Evolutionary conservation across 2,797 vertebrate species (phyloP), one percentile per base, ranked within the genome.

Genomic region (Liparis tanakae): DNA sequence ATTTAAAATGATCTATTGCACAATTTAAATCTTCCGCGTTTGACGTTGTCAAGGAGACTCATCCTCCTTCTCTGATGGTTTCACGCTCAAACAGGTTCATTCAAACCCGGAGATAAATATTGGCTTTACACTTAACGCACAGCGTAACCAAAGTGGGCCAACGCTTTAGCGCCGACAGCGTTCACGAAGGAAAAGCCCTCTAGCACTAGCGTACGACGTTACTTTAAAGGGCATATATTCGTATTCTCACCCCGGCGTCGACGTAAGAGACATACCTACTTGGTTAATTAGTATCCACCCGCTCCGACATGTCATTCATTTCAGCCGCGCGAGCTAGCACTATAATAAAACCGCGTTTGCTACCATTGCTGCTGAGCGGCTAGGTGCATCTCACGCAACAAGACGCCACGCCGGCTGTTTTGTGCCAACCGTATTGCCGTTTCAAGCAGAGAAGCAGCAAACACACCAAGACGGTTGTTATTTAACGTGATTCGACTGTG

Each of bases 281-380:
- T 3, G 30, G 61, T 12, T 66, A 66, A 76, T 70, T 18, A 53
- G 37, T 51, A 20, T 3, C 37, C 46, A 57, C 69, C 15, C 55
- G 66, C 50, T 18, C n/a, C 34, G 6, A 2, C 58, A 18, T n/a
- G 63, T 73, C 81, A 81, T 79, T 87, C 70, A 82, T 84, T 60
- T 17, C 1, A 33, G 18, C 10, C 37, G 56, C 14, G 33, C 10
- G 55, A 36, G 55, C 34, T n/a, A 20, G 55, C 34, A 30, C 25
- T 30, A 30, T 30, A 30, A 4, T 30, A 30, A 30, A 30, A 30
- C 25, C 25, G 25, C 25, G 25, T 30, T 30, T 30, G 25, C 25
- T 30, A 30, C 25, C 25, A 54, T 13, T 25, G 25, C 7, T 25
- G 5, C 44, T 6, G 8, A 25, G 39, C 6, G 3, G 9, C 5